Evolutionary conservation across 2,113 vertebrate species (phyloP).

Genomic region (Anguilla japonica): DNA sequence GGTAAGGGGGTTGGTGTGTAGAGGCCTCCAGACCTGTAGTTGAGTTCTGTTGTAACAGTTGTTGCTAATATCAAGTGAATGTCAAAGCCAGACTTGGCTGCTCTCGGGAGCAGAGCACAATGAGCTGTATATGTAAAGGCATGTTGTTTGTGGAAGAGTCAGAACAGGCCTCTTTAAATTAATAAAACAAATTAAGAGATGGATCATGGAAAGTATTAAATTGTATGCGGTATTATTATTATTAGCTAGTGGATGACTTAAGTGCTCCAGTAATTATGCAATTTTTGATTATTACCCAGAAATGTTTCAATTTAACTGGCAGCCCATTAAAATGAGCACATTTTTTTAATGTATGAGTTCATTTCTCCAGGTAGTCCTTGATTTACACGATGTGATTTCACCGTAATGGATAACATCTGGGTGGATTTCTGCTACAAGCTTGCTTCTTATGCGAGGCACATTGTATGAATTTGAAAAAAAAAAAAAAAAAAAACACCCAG

Average conservation of each 20-base stretch:
- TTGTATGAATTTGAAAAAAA: conserved; percentile 55
- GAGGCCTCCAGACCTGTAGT: not conserved
- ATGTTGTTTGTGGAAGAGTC: not conserved
- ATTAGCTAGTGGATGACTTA: not conserved
- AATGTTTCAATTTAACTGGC: conserved; percentile 63
- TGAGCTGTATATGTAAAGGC: not conserved
- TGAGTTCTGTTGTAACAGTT: not conserved
- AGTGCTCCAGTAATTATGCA: not conserved
- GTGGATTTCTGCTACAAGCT: conserved; percentile 63
- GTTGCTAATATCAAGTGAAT: not conserved
- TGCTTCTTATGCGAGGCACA: conserved; percentile 55
- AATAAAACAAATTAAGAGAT: not conserved
- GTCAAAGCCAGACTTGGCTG: not conserved
- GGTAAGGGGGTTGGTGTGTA: not conserved
- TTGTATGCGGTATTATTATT: not conserved
- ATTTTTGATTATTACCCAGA: conserved; percentile 34
- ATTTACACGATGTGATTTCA: conserved; percentile 65
- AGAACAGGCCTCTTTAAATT: not conserved
- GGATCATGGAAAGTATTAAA: not conserved
- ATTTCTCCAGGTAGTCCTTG: conserved; percentile 69
- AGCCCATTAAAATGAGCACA: conserved; percentile 70
- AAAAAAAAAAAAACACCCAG: conserved; percentile 27
- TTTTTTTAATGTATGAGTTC: conserved; percentile 67
- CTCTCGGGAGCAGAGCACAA: not conserved
- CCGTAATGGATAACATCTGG: conserved; percentile 72